Evolutionary conservation across 92 coral and sea anemone species (phyloP), one percentile per base, ranked within the genome.

Genomic region (Actinernus sp.): DNA sequence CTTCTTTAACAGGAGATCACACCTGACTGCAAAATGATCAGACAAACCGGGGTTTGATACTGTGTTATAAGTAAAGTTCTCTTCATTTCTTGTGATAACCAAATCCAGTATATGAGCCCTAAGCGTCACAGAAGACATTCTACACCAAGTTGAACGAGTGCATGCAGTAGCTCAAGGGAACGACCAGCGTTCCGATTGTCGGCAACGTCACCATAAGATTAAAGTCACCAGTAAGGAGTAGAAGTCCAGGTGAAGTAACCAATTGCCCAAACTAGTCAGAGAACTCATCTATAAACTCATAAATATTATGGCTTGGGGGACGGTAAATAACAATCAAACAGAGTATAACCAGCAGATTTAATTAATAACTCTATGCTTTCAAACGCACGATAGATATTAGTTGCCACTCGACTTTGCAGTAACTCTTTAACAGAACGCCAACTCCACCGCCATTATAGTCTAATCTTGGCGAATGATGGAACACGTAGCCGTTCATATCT

Each of bases 71-170:
- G 26, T 14, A 49, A 49, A 14, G 27, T 49, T 26, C 26, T 49
- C 55, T 20, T 14, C 55, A 49, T 14, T 49, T 49, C 55, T 49
- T 8, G 55, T 49, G 26, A 49, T 49, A 20, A 49, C 55, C 55
- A 49, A 49, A 49, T 49, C 49, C 3, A 41, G 49, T 14, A 12
- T 41, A 12, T 41, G 49, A 41, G 19, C 49, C n/a, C n/a, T n/a
- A n/a, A n/a, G n/a, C n/a, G n/a, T n/a, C n/a, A n/a, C n/a, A n/a
- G n/a, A n/a, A n/a, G n/a, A n/a, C n/a, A n/a, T n/a, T n/a, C n/a
- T n/a, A n/a, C n/a, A n/a, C n/a, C n/a, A n/a, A n/a, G n/a, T n/a
- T n/a, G n/a, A n/a, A n/a, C n/a, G n/a, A n/a, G n/a, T n/a, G n/a
- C n/a, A n/a, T n/a, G n/a, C n/a, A n/a, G n/a, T n/a, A n/a, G n/a